Evolutionary conservation across 2,888 invertebrate genomes (phyloP).

Genomic region (Elmis aenea): DNA sequence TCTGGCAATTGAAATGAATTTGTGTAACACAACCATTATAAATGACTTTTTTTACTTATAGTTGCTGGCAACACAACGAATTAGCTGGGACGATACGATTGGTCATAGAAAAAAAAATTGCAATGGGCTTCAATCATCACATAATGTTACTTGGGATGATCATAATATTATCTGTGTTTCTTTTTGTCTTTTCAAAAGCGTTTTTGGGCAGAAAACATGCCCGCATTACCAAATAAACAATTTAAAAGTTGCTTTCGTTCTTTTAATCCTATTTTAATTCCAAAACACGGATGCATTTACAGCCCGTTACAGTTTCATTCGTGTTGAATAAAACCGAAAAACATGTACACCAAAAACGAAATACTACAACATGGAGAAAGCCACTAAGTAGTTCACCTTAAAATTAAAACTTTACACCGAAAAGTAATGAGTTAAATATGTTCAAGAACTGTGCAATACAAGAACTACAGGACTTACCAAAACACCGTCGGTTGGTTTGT

Average conservation of each 20-base stretch:
- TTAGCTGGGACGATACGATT: slow-evolving; percentile 59
- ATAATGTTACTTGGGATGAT: slow-evolving; percentile 46
- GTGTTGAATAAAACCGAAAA: no score
- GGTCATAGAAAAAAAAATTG: slow-evolving; percentile 49
- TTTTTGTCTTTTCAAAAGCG: slow-evolving; percentile 46
- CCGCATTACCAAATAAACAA: slow-evolving; percentile 3
- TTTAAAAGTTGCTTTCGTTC: no score
- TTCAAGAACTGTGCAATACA: slow-evolving; percentile 4
- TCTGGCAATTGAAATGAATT: no score
- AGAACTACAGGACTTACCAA: slow-evolving; percentile 43
- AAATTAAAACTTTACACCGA: slow-evolving; percentile 6
- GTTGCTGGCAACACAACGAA: slow-evolving; percentile 61
- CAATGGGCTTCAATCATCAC: slow-evolving; percentile 48
- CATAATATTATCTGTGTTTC: slow-evolving; percentile 41
- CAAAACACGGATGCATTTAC: no score
- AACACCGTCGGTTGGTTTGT: slow-evolving; percentile 43
- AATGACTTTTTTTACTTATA: slow-evolving; percentile 35
- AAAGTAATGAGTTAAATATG: no score
- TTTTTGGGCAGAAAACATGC: slow-evolving; percentile 43
- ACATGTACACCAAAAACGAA: no score
- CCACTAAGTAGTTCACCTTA: no score
- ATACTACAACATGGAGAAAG: no score
- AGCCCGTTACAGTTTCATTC: no score
- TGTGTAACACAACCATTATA: not conserved
- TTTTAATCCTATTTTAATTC: no score